phyloP scores from a whole-genome alignment of 1,140 invertebrate genomes.

The Rhopalosiphum maidis region DNA sequence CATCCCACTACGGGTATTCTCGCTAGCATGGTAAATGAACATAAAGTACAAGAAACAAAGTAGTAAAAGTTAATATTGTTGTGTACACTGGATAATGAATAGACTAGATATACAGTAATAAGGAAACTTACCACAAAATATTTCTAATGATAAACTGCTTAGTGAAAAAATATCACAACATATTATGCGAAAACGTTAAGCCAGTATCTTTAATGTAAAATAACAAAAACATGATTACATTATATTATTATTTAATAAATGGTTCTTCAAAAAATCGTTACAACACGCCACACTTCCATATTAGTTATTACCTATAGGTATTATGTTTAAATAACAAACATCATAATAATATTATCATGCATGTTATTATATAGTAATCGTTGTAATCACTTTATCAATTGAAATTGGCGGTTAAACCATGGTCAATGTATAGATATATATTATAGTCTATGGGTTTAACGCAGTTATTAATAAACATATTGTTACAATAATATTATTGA shows the following conservation, averaged over 20 bases:
- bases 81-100: background rate
- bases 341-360: background rate
- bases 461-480: no score
- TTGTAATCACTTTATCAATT: background rate
- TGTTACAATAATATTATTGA: no score
- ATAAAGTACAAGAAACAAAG: background rate
- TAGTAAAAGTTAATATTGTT: background rate
- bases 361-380: background rate
- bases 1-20: background rate
- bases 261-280: background rate
- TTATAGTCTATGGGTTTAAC: background rate
- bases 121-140: background rate
- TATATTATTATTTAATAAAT: background rate
- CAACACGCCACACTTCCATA: background rate
- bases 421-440: background rate
- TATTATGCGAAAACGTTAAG: background rate
- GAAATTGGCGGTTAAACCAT: constrained; percentile 1
- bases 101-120: background rate
- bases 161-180: background rate
- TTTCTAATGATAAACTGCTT: background rate
- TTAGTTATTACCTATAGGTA: background rate
- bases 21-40: background rate
- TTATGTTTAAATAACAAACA: background rate
- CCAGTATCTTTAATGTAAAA: background rate
- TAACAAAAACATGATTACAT: background rate